Evolutionary conservation across 2,797 vertebrate species (phyloP), one percentile per base, ranked within the genome.

Genomic region (Novumbra hubbsi): DNA sequence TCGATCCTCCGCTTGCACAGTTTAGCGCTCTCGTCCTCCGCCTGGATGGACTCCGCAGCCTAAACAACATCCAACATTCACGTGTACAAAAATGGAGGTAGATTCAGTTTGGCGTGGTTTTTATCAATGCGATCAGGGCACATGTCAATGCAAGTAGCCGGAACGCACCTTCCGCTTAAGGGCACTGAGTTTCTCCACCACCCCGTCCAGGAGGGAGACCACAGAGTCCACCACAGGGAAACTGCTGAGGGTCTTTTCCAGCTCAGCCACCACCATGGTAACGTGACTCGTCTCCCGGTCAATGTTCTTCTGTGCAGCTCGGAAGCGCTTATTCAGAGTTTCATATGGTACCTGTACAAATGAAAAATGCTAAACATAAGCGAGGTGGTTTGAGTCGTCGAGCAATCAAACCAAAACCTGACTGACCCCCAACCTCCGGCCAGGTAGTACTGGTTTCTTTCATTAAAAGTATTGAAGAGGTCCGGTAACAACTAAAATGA

Each of bases 21-120:
- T 81, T 98, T 98, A 6, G 98, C 98, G 0, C 98, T 99, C 89
- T 99, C 98, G 5, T 99, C 98, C 85, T 99, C 98, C 0, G 98
- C 98, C 86, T 99, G 98, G 89, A 99, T 98, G 6, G 98, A 99
- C 85, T 99, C 98, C 0, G 97, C 98, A 0, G 98, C 98, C 98
- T 99, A 63, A 7, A 60, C 16, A 32, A 30, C 28, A 65, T 32
- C 16, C 17, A 34, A 28, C 14, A 65, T 65, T 65, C 12, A 19
- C 6, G 34, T 30, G 63, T 32, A 65, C 8, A 32, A 28, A 30
- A 32, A 1, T 34, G 8, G 7, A 65, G 16, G 14, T 4, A 63
- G 0, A 16, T 28, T 63, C 24, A 16, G 5, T 17, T 1, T 6
- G 19, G 16, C n/a, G 6, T 55, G 50, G 16, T 55, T n/a, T 55